These are phyloP conservation scores for Drosophila mimetica DNA, from an alignment of 2,888 invertebrate species.

Conservation along the genomic window DNA sequence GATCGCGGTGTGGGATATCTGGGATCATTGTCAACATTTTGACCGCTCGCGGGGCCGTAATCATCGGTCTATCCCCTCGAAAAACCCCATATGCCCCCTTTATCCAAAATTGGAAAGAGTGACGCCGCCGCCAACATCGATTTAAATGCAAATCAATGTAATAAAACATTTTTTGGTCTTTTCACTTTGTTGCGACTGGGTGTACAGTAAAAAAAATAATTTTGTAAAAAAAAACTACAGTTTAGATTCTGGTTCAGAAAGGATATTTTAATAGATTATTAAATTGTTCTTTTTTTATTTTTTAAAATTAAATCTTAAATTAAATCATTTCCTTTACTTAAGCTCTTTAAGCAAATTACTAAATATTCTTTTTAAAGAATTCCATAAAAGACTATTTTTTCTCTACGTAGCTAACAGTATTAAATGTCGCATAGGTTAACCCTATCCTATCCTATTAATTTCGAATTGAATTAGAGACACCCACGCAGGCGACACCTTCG, in stretches of 20 bases:
- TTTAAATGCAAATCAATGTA: constrained; percentile 83
- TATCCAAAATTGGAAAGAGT: constrained; percentile 18
- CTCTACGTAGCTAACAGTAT: constrained; percentile 6
- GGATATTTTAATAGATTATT: background rate
- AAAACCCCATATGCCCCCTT: constrained; percentile 2
- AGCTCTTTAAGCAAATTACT: too few relatives aligned
- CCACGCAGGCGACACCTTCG: constrained; percentile 61
- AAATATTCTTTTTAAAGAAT: background rate
- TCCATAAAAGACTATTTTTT: background rate
- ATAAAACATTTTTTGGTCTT: constrained; percentile 72
- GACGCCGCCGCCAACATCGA: constrained; percentile 67
- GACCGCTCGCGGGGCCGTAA: constrained; percentile 74
- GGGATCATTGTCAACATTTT: constrained; percentile 66
- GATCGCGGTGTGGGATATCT: constrained; percentile 34
- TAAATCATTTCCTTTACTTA: too few relatives aligned
- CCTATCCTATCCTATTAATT: constrained; percentile 63
- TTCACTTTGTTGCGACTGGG: constrained; percentile 11
- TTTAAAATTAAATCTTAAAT: too few relatives aligned
- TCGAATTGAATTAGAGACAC: constrained; percentile 71
- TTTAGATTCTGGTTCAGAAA: background rate
- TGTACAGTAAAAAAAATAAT: constrained; percentile 5
- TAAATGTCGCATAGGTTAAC: constrained; percentile 48
- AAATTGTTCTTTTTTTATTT: too few relatives aligned
- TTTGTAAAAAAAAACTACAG: background rate
- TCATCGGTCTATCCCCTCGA: constrained; percentile 53